Conservation (phyloP, 2,888 invertebrate species). For the Pocota personata region DNA sequence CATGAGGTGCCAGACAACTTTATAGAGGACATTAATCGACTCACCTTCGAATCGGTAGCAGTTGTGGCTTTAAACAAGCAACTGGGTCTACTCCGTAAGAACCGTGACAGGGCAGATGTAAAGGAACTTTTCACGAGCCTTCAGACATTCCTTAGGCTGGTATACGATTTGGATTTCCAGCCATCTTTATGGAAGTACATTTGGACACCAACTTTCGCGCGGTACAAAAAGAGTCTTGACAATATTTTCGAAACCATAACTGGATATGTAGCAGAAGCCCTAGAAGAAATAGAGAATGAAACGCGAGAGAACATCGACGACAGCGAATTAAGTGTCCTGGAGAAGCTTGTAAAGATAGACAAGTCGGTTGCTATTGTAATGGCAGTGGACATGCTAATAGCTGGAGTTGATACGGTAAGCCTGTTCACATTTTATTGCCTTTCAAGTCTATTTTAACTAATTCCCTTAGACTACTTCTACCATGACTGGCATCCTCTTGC, state of each 20-base stretch:
- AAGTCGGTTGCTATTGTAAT: slow-evolving; percentile 86
- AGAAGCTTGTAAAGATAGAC: slow-evolving; percentile 86
- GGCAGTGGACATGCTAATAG: slow-evolving; percentile 88
- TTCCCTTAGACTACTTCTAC: slow-evolving; percentile 80
- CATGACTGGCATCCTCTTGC: slow-evolving; percentile 75
- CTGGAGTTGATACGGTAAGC: slow-evolving; percentile 90
- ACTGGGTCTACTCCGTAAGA: slow-evolving; percentile 68
- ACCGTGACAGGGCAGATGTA: slow-evolving; percentile 75
- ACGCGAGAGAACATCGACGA: slow-evolving; percentile 77
- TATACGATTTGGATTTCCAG: slow-evolving; percentile 75
- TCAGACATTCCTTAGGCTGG: slow-evolving; percentile 56
- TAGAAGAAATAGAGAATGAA: slow-evolving; percentile 77
- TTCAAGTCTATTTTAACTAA: neutral
- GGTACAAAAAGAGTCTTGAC: slow-evolving; percentile 76
- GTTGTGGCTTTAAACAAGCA: slow-evolving; percentile 79
- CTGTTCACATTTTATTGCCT: slow-evolving; percentile 57
- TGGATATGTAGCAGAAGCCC: slow-evolving; percentile 79
- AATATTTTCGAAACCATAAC: slow-evolving; percentile 75
- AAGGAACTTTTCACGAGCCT: slow-evolving; percentile 74
- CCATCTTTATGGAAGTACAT: slow-evolving; percentile 77
- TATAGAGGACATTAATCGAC: slow-evolving; percentile 83
- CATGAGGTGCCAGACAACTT: slow-evolving; percentile 82
- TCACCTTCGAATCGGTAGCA: slow-evolving; percentile 84
- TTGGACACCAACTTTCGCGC: slow-evolving; percentile 75
- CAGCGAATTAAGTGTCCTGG: slow-evolving; percentile 86